Evolutionary conservation across 2,888 invertebrate genomes (phyloP).

Genomic region (Ectobius pallidus): DNA sequence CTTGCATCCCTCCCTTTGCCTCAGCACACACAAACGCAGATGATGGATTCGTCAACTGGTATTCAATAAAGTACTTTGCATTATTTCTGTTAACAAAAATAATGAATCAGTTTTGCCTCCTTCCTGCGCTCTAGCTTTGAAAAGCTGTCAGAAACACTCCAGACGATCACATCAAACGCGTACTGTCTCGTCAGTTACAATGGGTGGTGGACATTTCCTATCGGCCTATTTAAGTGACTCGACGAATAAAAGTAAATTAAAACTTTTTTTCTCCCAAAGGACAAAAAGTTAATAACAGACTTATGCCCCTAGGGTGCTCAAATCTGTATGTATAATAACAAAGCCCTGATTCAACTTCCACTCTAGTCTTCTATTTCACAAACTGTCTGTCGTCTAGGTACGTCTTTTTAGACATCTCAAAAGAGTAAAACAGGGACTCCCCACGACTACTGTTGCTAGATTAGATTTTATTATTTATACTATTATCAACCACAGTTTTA

Average conservation of each 20-base stretch:
- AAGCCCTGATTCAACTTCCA: no score
- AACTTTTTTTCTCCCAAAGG: conserved; percentile 4
- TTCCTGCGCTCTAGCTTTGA: conserved; percentile 37
- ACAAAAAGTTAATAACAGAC: conserved; percentile 23
- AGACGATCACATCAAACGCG: conserved; percentile 37
- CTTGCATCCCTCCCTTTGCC: conserved; percentile 11
- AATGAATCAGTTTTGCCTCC: conserved; percentile 37
- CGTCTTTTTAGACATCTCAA: no score
- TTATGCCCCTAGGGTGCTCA: conserved; percentile 22
- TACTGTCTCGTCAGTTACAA: conserved; percentile 25
- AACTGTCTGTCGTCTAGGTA: no score
- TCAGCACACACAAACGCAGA: conserved; percentile 23
- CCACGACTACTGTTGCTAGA: no score
- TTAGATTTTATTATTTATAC: no score
- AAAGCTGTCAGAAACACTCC: conserved; percentile 38
- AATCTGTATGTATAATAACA: no score
- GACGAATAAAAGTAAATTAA: conserved; percentile 29
- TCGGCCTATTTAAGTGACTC: conserved; percentile 29
- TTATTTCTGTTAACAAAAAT: conserved; percentile 31
- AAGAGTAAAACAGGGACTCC: no score
- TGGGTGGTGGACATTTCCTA: conserved; percentile 26
- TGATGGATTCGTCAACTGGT: conserved; percentile 38
- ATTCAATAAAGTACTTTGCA: conserved; percentile 39
- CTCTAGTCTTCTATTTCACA: no score
- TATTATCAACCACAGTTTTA: no score